A percentile compares a stretch with the other conserved stretches of the same genome.
These are phyloP conservation scores for Trematomus bernacchii DNA, from an alignment of 2,797 vertebrate species.

Conservation along the genomic window DNA sequence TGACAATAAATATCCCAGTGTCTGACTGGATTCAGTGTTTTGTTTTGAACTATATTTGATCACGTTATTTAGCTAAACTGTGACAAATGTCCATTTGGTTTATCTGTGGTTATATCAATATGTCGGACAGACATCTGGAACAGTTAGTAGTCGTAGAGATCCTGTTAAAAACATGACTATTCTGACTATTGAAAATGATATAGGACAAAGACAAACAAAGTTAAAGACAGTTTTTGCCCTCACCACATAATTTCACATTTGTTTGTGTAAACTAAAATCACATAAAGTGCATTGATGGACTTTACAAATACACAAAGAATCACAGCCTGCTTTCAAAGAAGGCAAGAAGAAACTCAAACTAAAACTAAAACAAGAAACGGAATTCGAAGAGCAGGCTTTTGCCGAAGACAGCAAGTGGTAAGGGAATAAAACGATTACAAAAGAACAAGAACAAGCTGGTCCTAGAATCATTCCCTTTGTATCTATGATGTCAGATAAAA, in stretches of 20 bases:
- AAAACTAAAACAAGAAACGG: not conserved
- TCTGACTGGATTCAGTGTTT: slow-evolving; percentile 10
- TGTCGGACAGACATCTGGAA: not conserved
- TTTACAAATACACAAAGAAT: not conserved
- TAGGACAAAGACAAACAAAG: slow-evolving; percentile 1
- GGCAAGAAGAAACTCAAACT: not conserved
- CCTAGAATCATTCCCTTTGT: not conserved
- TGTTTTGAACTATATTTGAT: not conserved
- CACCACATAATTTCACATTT: not conserved
- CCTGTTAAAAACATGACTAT: not conserved
- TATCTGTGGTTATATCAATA: not conserved
- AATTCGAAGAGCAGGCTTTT: too few species aligned
- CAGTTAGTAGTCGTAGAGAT: not conserved
- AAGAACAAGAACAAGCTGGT: too few species aligned
- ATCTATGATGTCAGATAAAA: slow-evolving; percentile 9
- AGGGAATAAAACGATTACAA: too few species aligned
- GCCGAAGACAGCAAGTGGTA: too few species aligned
- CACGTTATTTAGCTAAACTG: slow-evolving; percentile 1
- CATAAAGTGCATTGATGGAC: not conserved
- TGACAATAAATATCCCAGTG: slow-evolving; percentile 5
- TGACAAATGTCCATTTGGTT: not conserved
- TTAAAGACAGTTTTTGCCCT: slow-evolving; percentile 14
- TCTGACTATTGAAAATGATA: not conserved
- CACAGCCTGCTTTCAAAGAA: not conserved
- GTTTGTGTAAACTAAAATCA: not conserved